Base-by-base conservation (phyloP, 64 coral and sea anemone genomes). In the Orbicella faveolata region DNA sequence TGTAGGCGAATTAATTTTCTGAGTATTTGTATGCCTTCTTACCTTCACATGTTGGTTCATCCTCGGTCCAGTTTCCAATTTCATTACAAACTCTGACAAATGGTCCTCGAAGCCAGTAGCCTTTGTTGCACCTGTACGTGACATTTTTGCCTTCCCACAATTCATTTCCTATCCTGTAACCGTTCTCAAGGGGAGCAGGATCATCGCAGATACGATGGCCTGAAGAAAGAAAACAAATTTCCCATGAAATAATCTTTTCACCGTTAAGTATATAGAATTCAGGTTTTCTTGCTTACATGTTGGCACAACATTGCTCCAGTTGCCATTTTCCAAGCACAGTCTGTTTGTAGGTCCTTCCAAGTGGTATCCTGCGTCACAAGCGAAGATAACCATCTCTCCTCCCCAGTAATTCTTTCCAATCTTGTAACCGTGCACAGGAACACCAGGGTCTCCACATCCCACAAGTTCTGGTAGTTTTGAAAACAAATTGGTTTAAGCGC, bases 281-380 rank as follows among this genome's bases (percentile, higher is more conserved):
- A n/a, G 4, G 33, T 26, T 11, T 13, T 10, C 7, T 72, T 48
- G 52, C 88, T 79, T 72, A 92, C 94, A 95, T 72, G 90, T 89
- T 62, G 94, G 63, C 34, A 72, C 63, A 1, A 79, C 67, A 17
- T 91, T 73, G 15, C 89, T 92, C 94, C 94, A 95, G 26, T 75
- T 73, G 7, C 94, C 94, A 19, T 91, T 61, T 61, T 70, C 30
- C 25, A 89, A 70, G 53, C 94, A 95, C 1, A 91, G 77, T 73
- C 89, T 83, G 36, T 89, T 91, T 14, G 69, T 78, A 19, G 89
- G 84, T 39, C 90, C 94, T 37, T 79, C 48, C 21, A 95, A 64
- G 39, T 92, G 86, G 83, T 95, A 95, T 82, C 89, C 94, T 78
- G 84, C 48, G 83, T 95, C 89, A 92, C 94, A 95, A 20, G 79